Conservation (phyloP, 1,140 invertebrate species). For the Catajapyx aquilonaris region DNA sequence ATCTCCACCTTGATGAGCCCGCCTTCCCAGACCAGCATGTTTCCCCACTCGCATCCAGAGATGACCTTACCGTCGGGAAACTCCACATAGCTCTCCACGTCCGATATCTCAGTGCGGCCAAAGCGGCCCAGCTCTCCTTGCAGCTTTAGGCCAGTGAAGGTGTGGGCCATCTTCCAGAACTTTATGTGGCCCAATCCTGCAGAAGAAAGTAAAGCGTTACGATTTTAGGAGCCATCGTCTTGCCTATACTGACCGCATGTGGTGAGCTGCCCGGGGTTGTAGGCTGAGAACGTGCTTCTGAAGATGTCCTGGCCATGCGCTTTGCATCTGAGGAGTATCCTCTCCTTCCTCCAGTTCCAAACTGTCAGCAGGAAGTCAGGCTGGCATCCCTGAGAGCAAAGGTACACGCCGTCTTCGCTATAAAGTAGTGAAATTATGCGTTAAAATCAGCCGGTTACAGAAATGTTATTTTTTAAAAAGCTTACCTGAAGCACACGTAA, state of each 20-base stretch:
- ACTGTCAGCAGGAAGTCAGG: constrained; percentile 72
- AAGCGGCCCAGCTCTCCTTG: constrained; percentile 67
- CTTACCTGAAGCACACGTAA: constrained; percentile 53
- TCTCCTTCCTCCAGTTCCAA: constrained; percentile 61
- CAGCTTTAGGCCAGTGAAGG: constrained; percentile 75
- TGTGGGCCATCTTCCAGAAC: constrained; percentile 80
- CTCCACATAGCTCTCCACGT: constrained; percentile 59
- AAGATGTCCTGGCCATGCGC: constrained; percentile 59
- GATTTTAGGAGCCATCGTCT: background rate
- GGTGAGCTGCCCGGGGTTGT: constrained; percentile 48
- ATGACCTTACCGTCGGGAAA: constrained; percentile 71
- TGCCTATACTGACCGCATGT: constrained; percentile 33
- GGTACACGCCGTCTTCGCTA: constrained; percentile 50
- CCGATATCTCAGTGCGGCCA: constrained; percentile 73
- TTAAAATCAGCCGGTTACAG: no score
- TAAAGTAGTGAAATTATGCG: no score
- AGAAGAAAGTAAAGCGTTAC: constrained; percentile 4
- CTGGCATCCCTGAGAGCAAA: constrained; percentile 60
- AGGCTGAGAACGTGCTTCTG: constrained; percentile 54
- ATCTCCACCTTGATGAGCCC: constrained; percentile 65
- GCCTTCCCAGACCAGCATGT: constrained; percentile 71
- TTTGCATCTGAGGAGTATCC: constrained; percentile 48
- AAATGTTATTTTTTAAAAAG: constrained; percentile 3
- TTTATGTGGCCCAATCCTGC: constrained; percentile 53
- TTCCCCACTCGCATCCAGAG: constrained; percentile 72